Base-by-base conservation (phyloP, 30 jellyfish, hydroid and myxozoan genomes). In the Euphysa ruthae region DNA sequence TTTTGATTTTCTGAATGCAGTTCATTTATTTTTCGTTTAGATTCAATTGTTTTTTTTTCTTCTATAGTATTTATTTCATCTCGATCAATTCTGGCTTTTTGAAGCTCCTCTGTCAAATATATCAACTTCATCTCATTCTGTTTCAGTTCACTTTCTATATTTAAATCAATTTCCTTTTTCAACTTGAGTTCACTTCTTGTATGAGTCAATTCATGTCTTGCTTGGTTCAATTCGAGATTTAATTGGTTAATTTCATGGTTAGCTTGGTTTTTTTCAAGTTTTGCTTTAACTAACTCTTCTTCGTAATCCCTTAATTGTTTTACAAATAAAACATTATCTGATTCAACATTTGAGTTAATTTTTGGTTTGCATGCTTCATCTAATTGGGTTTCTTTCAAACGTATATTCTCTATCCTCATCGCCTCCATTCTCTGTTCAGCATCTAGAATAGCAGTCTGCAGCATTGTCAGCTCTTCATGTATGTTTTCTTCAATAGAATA, bases 391-490 rank as follows among this genome's bases (percentile, higher is more conserved):
- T 46, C 60, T 46, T 46, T 46, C 7, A 28, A 13, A 32, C 21
- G 13, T 26, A 24, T 19, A 46, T 50, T 68, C 49, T 68, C 75
- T 28, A 2, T 55, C 26, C 32, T 34, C 26, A 68, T 34, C 15
- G 33, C 20, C 5, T 43, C 43, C 80, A 68, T 68, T 19, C 51
- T 72, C 16, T 29, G 1, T 68, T 68, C 80, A 33, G 50, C 51
- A 18, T 68, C 74, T 13, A 19, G 22, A 21, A 85, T 71, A 21
- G 87, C 83, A 19, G 61, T 46, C 38, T 77, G 93, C 71, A 85
- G 66, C 15, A 89, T 75, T 7, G 81, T 72, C 15, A 85, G 70
- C 43, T 85, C 96, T 33, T 71, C 91, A 6, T 81, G 77, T 32
- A 85, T 85, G 30, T 60, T 50, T 38, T 73, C 93, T 63, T 62